phyloP scores from a whole-genome alignment of 2,113 vertebrate genomes.

The Syngnathus scovelli region DNA sequence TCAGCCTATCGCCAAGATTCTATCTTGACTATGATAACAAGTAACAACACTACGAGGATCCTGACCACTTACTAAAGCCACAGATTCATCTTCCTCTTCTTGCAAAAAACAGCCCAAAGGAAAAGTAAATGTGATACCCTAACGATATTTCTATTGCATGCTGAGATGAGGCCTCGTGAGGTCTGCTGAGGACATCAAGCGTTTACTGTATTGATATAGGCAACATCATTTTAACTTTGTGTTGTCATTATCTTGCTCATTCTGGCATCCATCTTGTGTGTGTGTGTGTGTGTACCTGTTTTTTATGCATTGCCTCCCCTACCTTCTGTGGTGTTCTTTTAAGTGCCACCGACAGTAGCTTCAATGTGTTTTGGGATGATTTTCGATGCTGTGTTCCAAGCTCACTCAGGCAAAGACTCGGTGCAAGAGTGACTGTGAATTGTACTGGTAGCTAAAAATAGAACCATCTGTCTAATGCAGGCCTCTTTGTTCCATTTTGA shows the following conservation, averaged over 20 bases:
- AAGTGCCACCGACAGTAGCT: background rate
- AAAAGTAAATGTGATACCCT: no score
- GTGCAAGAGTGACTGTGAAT: background rate
- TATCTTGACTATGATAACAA: no score
- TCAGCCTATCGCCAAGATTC: background rate
- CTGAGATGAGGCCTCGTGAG: no score
- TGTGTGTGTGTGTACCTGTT: background rate
- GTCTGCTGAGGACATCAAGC: no score
- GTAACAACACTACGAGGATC: no score
- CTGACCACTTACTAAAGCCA: no score
- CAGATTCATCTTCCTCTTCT: no score
- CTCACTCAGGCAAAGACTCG: background rate
- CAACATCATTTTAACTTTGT: background rate
- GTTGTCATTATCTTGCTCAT: background rate
- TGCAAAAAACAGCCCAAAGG: no score
- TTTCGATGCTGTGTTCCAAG: conserved; percentile 25
- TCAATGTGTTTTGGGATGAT: conserved; percentile 4
- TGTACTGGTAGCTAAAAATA: conserved; percentile 46
- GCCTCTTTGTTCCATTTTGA: conserved; percentile 41
- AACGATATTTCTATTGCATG: no score
- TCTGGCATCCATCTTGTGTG: background rate
- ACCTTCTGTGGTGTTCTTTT: background rate
- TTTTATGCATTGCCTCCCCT: background rate
- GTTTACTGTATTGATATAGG: background rate
- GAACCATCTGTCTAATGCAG: conserved; percentile 15